Base-by-base conservation (phyloP, 2,888 invertebrate genomes). In the Omphaloscelis lunosa region DNA sequence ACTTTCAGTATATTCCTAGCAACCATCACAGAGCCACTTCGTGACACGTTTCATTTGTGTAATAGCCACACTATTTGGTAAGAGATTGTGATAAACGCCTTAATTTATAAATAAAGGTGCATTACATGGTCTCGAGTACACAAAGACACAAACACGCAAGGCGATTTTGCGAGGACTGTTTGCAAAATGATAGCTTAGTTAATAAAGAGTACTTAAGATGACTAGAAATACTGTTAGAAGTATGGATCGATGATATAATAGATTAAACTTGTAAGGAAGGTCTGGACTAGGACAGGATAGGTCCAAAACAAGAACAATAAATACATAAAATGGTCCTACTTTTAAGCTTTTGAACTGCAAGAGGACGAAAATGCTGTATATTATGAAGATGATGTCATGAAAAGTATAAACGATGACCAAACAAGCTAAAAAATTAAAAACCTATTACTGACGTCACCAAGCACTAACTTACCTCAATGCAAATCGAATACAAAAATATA, bases 11-110 rank as follows among this genome's bases (percentile, higher is more conserved):
- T 80, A 69, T 82, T 83, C 71, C 29, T 70, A 69, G 11, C 39
- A 59, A 69, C 65, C 61, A 56, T 59, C 70, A 65, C 53, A 56
- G 73, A 29, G 34, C 68, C 56, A 58, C 63, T 82, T 86, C 89
- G 87, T 88, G 89, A 88, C 87, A 77, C 65, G 86, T 80, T 77
- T 80, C 79, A 80, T 87, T 84, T 80, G 81, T 79, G 72, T 83
- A 89, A 89, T 83, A 76, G 87, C 63, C 71, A 69, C 77, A 82
- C 75, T 85, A 80, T 83, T 89, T 86, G 77, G 82, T 82, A 84
- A 84, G 77, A 82, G 77, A 82, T 83, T 83, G 86, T 82, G 78
- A 79, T 85, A 83, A 84, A 83, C 75, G 58, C 68, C 48, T 75
- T 79, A 80, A 86, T 85, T 83, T 82, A 80, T 77, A 73, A 75